Evolutionary conservation across 1,140 invertebrate genomes (phyloP).

Genomic region (Brachionus paranguensis): DNA sequence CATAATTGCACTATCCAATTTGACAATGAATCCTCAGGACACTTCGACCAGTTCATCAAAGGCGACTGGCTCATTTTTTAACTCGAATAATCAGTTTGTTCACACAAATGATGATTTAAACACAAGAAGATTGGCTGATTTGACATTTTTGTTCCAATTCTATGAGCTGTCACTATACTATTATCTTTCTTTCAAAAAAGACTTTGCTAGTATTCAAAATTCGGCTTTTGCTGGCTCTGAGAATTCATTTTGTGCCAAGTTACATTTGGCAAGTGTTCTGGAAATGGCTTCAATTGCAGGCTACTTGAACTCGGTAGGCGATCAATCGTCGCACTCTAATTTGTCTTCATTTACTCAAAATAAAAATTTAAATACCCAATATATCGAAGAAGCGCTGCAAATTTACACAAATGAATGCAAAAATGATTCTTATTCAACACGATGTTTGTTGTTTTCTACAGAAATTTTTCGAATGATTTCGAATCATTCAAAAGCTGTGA

Average conservation of each 20-base stretch:
- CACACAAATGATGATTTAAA: slow-evolving; percentile 73
- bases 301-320: neutral
- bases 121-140: slow-evolving; percentile 79
- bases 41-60: neutral
- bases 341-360: slow-evolving; percentile 16
- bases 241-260: neutral
- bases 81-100: neutral
- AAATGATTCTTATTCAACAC: slow-evolving; percentile 66
- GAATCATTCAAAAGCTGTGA: slow-evolving; percentile 77
- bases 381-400: slow-evolving; percentile 31
- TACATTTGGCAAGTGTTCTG: neutral
- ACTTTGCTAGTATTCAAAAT: slow-evolving; percentile 78
- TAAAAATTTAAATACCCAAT: neutral
- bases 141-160: slow-evolving; percentile 91
- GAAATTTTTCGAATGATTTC: slow-evolving; percentile 73
- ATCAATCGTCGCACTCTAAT: slow-evolving; percentile 14
- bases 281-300: slow-evolving; percentile 22
- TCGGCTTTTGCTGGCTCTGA: neutral
- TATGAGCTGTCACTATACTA: slow-evolving; percentile 84
- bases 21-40: neutral
- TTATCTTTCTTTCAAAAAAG: slow-evolving; percentile 89
- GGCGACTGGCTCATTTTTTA: neutral
- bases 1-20: neutral
- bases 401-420: neutral
- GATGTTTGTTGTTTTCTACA: slow-evolving; percentile 77